Percentiles rank a stretch among this genome's conserved stretches.
Evolutionary conservation across 2,113 vertebrate genomes (phyloP).

Genomic region (Neotragus moschatus): DNA sequence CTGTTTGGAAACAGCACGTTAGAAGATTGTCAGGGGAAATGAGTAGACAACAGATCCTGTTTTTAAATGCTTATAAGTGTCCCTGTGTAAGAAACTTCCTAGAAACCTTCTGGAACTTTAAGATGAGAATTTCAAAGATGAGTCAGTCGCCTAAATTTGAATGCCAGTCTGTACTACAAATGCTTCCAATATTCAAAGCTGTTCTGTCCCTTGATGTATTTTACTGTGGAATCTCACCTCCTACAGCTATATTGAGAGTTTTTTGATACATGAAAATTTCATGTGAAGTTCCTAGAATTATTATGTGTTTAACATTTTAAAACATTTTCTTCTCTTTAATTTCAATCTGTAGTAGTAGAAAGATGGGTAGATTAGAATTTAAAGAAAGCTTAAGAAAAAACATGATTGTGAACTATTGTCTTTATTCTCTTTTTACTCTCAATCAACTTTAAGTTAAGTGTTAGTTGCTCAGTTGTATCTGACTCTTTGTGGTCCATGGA

Average conservation of each 20-base stretch:
- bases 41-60: neutral
- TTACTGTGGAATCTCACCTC: conserved; percentile 37
- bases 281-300: neutral
- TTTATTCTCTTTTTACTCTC: neutral
- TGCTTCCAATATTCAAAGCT: conserved; percentile 23
- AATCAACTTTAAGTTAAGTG: neutral
- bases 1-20: conserved; percentile 38
- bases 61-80: conserved; percentile 51
- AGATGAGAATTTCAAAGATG: neutral
- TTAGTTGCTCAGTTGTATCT: neutral
- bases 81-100: neutral
- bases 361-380: neutral
- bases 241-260: conserved; percentile 21
- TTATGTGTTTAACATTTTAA: conserved; percentile 43
- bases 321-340: neutral
- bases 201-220: conserved; percentile 29
- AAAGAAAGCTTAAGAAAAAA: neutral
- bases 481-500: neutral
- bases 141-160: neutral
- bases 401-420: neutral
- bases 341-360: conserved; percentile 21
- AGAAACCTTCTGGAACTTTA: neutral
- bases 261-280: neutral
- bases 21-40: neutral
- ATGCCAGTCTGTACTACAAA: neutral